phyloP scores from a whole-genome alignment of 2,797 vertebrate species.

The Harpagifer antarcticus region DNA sequence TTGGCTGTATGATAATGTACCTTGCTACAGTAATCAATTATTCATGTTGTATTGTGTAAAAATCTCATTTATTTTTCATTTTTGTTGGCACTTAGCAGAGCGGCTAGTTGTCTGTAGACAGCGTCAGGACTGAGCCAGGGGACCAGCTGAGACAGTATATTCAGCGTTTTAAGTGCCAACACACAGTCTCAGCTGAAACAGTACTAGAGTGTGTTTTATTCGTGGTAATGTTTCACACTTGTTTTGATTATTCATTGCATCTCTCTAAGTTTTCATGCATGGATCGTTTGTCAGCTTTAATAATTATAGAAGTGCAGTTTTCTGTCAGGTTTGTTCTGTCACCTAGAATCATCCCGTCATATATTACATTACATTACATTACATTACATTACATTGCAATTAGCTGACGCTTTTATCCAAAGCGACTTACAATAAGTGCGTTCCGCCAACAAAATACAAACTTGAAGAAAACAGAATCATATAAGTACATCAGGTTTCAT shows the following conservation, averaged over 20 bases:
- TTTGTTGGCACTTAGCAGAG: conserved; percentile 55
- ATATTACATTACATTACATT: too few species aligned
- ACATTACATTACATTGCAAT: too few species aligned
- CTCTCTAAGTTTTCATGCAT: conserved; percentile 29
- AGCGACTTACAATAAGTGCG: too few species aligned
- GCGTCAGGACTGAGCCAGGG: conserved; percentile 3
- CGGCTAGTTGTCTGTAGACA: conserved; percentile 36
- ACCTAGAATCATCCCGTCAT: conserved; percentile 1
- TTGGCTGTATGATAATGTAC: conserved; percentile 35
- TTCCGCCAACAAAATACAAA: too few species aligned
- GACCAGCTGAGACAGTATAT: conserved; percentile 25
- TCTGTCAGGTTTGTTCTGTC: conserved; percentile 11
- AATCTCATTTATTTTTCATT: conserved; percentile 68
- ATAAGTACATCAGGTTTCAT: too few species aligned
- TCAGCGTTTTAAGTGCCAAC: conserved; percentile 34
- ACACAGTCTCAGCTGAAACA: conserved; percentile 27
- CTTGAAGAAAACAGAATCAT: too few species aligned
- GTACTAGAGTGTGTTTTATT: neutral
- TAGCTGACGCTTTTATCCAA: too few species aligned
- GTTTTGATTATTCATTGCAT: conserved; percentile 48
- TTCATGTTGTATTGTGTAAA: conserved; percentile 60
- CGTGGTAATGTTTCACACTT: conserved; percentile 5
- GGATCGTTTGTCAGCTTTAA: conserved; percentile 32
- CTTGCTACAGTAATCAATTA: conserved; percentile 50
- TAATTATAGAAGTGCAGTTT: conserved; percentile 41